These are phyloP conservation scores for Rhincodon typus DNA, from an alignment of 2,797 vertebrate genomes.

Conservation along the genomic window DNA sequence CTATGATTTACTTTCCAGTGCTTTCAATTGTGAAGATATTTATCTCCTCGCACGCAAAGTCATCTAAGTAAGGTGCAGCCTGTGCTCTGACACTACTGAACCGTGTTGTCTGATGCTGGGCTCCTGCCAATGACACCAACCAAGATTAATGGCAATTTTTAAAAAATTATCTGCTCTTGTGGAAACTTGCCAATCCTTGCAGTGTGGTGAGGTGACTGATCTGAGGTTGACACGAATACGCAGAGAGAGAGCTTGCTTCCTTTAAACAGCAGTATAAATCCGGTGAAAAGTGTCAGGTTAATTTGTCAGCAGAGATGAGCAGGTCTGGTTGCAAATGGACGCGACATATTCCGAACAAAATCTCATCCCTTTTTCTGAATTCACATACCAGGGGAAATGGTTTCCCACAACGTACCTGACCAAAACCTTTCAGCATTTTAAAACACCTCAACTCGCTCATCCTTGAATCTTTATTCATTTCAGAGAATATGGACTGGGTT, in stretches of 20 bases:
- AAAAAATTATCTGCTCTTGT: background rate
- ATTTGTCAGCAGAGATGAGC: background rate
- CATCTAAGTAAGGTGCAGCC: background rate
- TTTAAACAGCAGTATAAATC: background rate
- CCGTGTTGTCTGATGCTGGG: background rate
- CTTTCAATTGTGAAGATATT: background rate
- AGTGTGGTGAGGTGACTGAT: background rate
- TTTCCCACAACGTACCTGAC: background rate
- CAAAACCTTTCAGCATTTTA: background rate
- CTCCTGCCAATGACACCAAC: background rate
- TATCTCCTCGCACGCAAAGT: background rate
- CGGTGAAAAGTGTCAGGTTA: background rate
- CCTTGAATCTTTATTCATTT: background rate
- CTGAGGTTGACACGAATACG: background rate
- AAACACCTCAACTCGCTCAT: background rate
- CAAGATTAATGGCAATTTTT: background rate
- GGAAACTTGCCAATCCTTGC: background rate
- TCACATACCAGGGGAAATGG: background rate
- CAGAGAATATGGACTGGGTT: background rate
- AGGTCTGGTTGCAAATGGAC: background rate
- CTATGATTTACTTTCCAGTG: background rate
- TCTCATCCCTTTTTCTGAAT: background rate
- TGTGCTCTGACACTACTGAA: background rate
- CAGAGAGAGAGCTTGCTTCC: background rate
- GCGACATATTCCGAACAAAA: background rate